Evolutionary conservation across 2,113 vertebrate genomes (phyloP).

Genomic region (Peromyscus californicus): DNA sequence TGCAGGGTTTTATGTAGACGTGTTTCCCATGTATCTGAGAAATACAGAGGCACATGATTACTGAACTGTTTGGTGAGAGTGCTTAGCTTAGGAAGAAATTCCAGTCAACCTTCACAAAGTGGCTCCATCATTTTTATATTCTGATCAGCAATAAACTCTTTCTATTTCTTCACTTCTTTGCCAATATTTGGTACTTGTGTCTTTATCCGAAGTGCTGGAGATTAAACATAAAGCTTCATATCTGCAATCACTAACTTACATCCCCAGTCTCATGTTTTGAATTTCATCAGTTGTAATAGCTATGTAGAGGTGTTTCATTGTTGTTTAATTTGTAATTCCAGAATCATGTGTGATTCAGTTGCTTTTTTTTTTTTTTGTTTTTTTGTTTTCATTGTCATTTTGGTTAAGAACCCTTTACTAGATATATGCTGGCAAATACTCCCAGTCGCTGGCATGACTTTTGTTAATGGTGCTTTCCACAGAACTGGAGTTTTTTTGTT

Average conservation of each 20-base stretch:
- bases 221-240: not conserved
- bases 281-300: not conserved
- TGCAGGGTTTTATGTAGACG: not conserved
- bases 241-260: not conserved
- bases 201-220: not conserved
- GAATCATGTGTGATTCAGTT: not conserved
- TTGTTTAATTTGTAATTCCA: not conserved
- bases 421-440: slow-evolving; percentile 20
- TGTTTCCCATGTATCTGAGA: not conserved
- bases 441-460: not conserved
- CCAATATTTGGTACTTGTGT: not conserved
- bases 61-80: not conserved
- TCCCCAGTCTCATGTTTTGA: not conserved
- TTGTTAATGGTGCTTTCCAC: not conserved
- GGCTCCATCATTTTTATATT: not conserved
- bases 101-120: not conserved
- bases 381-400: slow-evolving; percentile 45
- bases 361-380: slow-evolving; percentile 1
- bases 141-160: not conserved
- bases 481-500: not conserved
- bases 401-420: slow-evolving; percentile 15
- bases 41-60: not conserved
- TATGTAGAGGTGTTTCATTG: not conserved
- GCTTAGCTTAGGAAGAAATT: not conserved
- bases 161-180: not conserved